phyloP scores from a whole-genome alignment of 2,113 vertebrate genomes.

The Myrmophylax atrothorax region DNA sequence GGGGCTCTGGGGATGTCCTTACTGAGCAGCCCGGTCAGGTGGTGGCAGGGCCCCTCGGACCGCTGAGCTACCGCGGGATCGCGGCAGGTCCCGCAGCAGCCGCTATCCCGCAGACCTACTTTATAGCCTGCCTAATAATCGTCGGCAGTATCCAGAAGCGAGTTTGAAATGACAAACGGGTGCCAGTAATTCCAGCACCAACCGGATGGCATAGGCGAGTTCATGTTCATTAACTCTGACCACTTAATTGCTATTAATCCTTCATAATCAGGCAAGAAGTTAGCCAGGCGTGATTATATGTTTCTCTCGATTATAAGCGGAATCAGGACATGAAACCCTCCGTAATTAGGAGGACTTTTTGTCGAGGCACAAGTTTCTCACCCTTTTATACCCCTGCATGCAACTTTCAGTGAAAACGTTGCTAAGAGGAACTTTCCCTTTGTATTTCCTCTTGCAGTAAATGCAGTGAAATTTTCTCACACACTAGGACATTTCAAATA shows the following conservation, averaged over 20 bases:
- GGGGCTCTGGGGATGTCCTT: neutral
- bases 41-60: accelerated
- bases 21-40: neutral
- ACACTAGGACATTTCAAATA: neutral
- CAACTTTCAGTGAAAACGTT: neutral
- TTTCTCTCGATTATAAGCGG: neutral
- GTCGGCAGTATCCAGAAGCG: neutral
- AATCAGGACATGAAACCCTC: neutral
- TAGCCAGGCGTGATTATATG: neutral
- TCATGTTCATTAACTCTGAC: neutral
- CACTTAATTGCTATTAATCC: neutral
- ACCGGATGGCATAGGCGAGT: neutral
- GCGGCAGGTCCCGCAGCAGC: neutral
- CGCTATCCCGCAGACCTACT: neutral
- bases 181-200: neutral
- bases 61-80: neutral
- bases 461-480: neutral
- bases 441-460: neutral
- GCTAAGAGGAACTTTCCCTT: neutral
- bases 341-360: neutral
- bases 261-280: neutral
- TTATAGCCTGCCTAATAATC: neutral
- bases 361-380: neutral
- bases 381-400: neutral
- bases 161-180: neutral